These are phyloP conservation scores for Crossaster papposus DNA, from an alignment of 53 echinoderm and acorn worm species.

Conservation along the genomic window DNA sequence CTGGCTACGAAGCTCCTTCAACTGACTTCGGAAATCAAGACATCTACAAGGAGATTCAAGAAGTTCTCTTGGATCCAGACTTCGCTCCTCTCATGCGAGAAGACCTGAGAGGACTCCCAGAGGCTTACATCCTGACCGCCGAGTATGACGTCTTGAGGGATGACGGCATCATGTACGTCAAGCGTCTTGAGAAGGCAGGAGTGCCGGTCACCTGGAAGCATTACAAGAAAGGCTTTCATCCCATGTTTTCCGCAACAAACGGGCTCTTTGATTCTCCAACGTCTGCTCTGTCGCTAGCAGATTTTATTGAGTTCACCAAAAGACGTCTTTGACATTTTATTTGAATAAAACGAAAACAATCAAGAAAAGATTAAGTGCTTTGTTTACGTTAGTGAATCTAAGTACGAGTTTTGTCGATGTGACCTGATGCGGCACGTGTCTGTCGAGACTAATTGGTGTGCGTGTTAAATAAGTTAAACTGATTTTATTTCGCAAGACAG, in stretches of 20 bases:
- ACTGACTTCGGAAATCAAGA: slow-evolving; percentile 58
- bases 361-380: too few species aligned
- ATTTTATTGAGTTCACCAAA: slow-evolving; percentile 8
- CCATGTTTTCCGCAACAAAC: slow-evolving; percentile 13
- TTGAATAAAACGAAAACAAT: not conserved
- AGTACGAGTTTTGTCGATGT: too few species aligned
- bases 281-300: not conserved
- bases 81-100: slow-evolving; percentile 79
- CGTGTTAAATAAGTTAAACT: too few species aligned
- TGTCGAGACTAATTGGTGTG: too few species aligned
- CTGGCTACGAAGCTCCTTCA: slow-evolving; percentile 58
- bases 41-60: slow-evolving; percentile 64
- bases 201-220: slow-evolving; percentile 65
- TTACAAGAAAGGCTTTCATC: slow-evolving; percentile 60
- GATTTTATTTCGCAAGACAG: too few species aligned
- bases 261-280: not conserved
- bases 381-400: too few species aligned
- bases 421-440: too few species aligned
- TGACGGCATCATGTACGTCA: slow-evolving; percentile 88
- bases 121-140: slow-evolving; percentile 78
- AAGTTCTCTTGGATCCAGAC: slow-evolving; percentile 61
- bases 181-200: slow-evolving; percentile 78
- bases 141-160: slow-evolving; percentile 82
- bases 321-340: not conserved
- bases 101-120: slow-evolving; percentile 63